Base-by-base conservation (phyloP, 1,140 invertebrate species). In the Diuraphis noxia region DNA sequence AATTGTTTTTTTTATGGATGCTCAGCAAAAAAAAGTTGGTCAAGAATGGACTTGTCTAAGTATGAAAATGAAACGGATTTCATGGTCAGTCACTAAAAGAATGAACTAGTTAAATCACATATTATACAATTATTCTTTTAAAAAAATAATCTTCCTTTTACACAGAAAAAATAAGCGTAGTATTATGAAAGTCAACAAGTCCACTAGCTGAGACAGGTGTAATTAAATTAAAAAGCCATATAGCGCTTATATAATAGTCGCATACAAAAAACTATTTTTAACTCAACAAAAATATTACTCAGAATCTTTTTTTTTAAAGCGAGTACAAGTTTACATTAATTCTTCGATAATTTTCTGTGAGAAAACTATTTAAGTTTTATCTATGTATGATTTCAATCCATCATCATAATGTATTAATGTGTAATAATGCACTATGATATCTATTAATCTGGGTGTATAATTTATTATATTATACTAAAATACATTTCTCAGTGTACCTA, bases 1-100 rank as follows among this genome's bases (percentile, higher is more conserved):
- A 98, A 98, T 93, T 96, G 97, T 82, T 98, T 98, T 94, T 95
- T 98, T 92, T 98, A 97, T 94, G 97, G 97, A 49, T 98, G 97
- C 94, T 97, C 96, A 92, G 96, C 94, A 92, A 94, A 95, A 40
- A 95, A 95, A 93, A 96, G 95, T 92, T 96, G 96, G 95, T 92
- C 40, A 72, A 77, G 21, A 56, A 88, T 79, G 46, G 92, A 88
- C 40, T 72, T 86, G 85, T 63, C 63, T 30, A 92, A 92, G 63
- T 43, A 63, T n/a, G 85, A 85, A 92, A 87, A 86, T 43, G 91
- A 86, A 36, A 87, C 63, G 49, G 91, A 86, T 49, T 92, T 92
- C 41, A 87, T 77, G 85, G 81, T 92, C n/a, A 86, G 91, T 91
- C 38, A 40, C 30, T 49, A 23, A 4, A 84, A 84, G 30, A 84